These are phyloP conservation scores for Hydrophis major DNA, from an alignment of 2,797 vertebrate genomes.

Conservation along the genomic window DNA sequence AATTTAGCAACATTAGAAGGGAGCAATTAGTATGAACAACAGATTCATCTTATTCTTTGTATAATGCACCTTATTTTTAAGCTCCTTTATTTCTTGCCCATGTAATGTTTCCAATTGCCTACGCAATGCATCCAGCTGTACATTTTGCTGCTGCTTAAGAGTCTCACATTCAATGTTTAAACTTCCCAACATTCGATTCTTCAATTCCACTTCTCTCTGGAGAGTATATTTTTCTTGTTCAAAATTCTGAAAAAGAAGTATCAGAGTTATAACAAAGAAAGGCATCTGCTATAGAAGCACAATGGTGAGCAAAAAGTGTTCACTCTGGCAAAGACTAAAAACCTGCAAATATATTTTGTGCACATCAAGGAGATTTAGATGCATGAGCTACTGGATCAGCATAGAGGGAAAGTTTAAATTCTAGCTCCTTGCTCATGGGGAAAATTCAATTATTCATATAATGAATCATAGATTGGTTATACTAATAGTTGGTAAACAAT, in stretches of 20 bases:
- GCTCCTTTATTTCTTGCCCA: slow-evolving; percentile 74
- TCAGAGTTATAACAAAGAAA: background rate
- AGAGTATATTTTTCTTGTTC: slow-evolving; percentile 93
- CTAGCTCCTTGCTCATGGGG: background rate
- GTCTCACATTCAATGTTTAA: slow-evolving; percentile 83
- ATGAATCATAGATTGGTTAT: background rate
- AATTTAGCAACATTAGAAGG: background rate
- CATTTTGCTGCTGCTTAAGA: slow-evolving; percentile 82
- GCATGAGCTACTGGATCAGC: no score
- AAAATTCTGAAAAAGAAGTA: slow-evolving; percentile 74
- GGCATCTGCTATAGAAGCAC: background rate
- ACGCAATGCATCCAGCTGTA: slow-evolving; percentile 78
- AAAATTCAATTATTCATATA: background rate
- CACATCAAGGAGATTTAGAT: background rate
- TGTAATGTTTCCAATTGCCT: slow-evolving; percentile 78
- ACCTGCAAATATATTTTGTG: background rate
- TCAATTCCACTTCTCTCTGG: slow-evolving; percentile 86
- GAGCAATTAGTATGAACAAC: background rate
- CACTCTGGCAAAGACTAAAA: background rate
- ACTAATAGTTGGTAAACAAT: background rate
- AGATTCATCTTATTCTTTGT: background rate
- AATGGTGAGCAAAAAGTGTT: background rate
- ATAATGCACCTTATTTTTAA: slow-evolving; percentile 83
- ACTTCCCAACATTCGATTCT: slow-evolving; percentile 85
- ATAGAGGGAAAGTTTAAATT: background rate